Conservation (phyloP, 2,888 invertebrate genomes). For the Andrena dorsata region DNA sequence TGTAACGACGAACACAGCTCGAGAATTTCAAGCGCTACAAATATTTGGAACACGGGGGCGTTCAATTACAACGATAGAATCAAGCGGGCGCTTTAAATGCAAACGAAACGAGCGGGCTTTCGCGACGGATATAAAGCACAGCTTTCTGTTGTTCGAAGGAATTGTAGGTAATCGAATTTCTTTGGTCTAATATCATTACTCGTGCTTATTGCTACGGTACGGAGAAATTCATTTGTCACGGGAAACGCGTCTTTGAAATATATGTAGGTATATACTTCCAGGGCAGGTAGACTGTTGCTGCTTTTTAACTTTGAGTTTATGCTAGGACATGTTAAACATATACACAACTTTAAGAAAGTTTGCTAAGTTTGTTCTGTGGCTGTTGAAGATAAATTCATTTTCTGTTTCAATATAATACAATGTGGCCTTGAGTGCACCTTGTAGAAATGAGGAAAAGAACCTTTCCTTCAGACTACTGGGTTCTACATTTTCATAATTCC, state of each 20-base stretch:
- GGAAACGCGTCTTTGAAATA: background rate
- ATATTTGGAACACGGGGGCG: background rate
- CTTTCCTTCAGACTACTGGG: too few species aligned
- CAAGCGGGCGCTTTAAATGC: background rate
- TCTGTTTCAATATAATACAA: too few species aligned
- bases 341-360: too few species aligned
- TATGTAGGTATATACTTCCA: background rate
- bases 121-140: background rate
- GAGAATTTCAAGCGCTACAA: background rate
- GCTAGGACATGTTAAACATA: too few species aligned
- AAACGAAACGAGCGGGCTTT: conserved; percentile 8
- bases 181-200: background rate
- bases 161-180: background rate
- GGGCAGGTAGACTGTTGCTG: background rate
- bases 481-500: too few species aligned
- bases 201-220: background rate
- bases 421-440: too few species aligned
- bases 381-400: too few species aligned
- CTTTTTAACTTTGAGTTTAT: too few species aligned
- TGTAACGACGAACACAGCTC: conserved; percentile 15
- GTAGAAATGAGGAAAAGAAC: too few species aligned
- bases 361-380: too few species aligned
- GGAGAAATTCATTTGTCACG: background rate
- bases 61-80: background rate
- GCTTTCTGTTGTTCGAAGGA: background rate